phyloP scores from a whole-genome alignment of 2,888 invertebrate species.

The Drosophila sordidula region DNA sequence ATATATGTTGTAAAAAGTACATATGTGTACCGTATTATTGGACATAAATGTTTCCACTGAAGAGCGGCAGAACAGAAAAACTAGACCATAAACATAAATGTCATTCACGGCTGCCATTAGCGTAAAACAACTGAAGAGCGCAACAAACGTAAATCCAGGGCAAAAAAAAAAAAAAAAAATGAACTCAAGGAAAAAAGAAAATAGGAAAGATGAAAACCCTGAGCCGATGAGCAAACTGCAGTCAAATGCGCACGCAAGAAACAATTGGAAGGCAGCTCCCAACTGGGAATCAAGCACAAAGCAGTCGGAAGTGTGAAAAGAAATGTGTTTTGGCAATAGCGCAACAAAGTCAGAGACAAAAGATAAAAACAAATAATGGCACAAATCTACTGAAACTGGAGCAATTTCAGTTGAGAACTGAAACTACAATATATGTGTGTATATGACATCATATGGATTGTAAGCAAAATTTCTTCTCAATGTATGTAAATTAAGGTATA shows the following conservation, averaged over 20 bases:
- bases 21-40: conserved; percentile 21
- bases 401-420: conserved; percentile 25
- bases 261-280: conserved; percentile 26
- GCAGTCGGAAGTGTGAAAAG: conserved; percentile 57
- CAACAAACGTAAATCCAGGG: conserved; percentile 64
- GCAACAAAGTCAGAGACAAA: conserved; percentile 52
- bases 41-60: conserved; percentile 24
- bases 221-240: conserved; percentile 35
- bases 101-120: conserved; percentile 75
- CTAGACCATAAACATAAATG: conserved; percentile 73
- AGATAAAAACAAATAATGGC: conserved; percentile 3
- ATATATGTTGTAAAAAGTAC: background rate
- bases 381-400: conserved; percentile 45
- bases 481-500: no score
- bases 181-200: conserved; percentile 17
- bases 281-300: conserved; percentile 15
- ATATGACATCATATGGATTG: conserved; percentile 39
- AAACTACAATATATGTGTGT: background rate
- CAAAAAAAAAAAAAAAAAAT: conserved; percentile 34
- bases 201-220: conserved; percentile 15
- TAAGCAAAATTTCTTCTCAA: background rate
- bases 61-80: conserved; percentile 46
- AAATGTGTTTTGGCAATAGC: conserved; percentile 53
- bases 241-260: conserved; percentile 34
- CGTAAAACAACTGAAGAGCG: conserved; percentile 41